These are phyloP conservation scores for Hypothenemus hampei DNA, from an alignment of 1,140 invertebrate species.

Conservation along the genomic window DNA sequence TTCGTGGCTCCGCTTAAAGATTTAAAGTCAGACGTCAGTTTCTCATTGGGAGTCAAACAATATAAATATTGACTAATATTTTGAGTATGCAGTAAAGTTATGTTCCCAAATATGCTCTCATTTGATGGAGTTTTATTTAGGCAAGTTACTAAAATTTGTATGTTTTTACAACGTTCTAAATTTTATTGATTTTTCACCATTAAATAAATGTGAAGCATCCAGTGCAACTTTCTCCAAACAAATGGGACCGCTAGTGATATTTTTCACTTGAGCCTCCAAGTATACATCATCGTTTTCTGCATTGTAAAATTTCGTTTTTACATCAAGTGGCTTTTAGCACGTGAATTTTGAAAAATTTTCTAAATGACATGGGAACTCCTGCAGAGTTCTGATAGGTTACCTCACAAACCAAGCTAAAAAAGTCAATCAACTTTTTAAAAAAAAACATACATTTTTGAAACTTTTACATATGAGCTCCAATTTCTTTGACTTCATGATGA, in stretches of 20 bases:
- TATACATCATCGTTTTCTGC: slow-evolving; percentile 96
- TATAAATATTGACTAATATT: slow-evolving; percentile 90
- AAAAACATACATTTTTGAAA: slow-evolving; percentile 17
- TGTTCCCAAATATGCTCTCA: slow-evolving; percentile 76
- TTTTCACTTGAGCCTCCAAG: slow-evolving; percentile 94
- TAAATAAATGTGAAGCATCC: slow-evolving; percentile 86
- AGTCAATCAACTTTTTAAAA: not conserved
- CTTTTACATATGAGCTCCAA: slow-evolving; percentile 93
- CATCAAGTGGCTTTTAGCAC: slow-evolving; percentile 96
- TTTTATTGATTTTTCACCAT: slow-evolving; percentile 47
- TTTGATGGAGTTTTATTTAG: slow-evolving; percentile 13
- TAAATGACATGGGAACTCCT: slow-evolving; percentile 70
- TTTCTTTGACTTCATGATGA: slow-evolving; percentile 97
- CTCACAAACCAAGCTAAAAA: slow-evolving; percentile 83
- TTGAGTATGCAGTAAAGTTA: slow-evolving; percentile 74
- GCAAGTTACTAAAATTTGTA: slow-evolving; percentile 14
- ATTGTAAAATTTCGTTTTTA: slow-evolving; percentile 98
- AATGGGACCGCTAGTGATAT: slow-evolving; percentile 84
- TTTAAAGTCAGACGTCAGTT: slow-evolving; percentile 67
- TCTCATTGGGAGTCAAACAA: slow-evolving; percentile 74
- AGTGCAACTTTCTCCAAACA: slow-evolving; percentile 87
- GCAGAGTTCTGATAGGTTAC: slow-evolving; percentile 78
- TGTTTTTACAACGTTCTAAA: not conserved
- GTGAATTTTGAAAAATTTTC: slow-evolving; percentile 98
- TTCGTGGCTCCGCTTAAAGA: slow-evolving; percentile 76